Conservation (phyloP, 1,140 invertebrate species). For the Ridgeia piscesae region DNA sequence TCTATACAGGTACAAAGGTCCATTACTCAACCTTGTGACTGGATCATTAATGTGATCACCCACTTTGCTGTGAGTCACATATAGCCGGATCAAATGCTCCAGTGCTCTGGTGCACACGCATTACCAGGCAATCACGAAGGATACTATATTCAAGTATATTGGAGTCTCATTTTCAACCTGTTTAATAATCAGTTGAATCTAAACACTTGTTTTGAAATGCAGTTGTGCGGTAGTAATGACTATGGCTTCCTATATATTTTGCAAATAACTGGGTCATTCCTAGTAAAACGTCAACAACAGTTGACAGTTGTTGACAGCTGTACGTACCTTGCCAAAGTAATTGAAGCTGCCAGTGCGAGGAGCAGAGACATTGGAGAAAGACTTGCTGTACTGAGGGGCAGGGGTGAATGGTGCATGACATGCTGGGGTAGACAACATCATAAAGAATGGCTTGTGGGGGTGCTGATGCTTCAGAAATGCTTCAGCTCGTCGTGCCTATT, state of each 20-base stretch:
- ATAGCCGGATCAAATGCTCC: too few relatives aligned
- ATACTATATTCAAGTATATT: neutral
- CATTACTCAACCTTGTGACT: too few relatives aligned
- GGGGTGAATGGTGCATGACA: constrained; percentile 82
- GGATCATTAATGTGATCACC: too few relatives aligned
- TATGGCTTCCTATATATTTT: neutral
- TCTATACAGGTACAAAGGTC: too few relatives aligned
- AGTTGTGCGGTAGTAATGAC: neutral
- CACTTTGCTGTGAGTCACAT: too few relatives aligned
- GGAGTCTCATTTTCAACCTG: neutral
- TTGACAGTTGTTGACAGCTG: too few relatives aligned
- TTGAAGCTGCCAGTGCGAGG: constrained; percentile 77
- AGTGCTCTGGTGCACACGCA: too few relatives aligned
- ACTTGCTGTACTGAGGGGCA: constrained; percentile 69
- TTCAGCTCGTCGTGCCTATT: constrained; percentile 14
- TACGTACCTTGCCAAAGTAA: constrained; percentile 28
- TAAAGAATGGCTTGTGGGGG: constrained; percentile 70
- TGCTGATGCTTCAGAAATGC: constrained; percentile 10
- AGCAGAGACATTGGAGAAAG: constrained; percentile 66
- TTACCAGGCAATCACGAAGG: too few relatives aligned
- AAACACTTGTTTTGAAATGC: neutral
- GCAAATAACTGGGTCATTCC: neutral
- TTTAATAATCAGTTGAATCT: neutral
- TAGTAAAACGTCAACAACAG: neutral
- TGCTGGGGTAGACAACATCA: constrained; percentile 81